Base-by-base conservation (phyloP, 2,888 invertebrate species). In the Esperia sulphurella region DNA sequence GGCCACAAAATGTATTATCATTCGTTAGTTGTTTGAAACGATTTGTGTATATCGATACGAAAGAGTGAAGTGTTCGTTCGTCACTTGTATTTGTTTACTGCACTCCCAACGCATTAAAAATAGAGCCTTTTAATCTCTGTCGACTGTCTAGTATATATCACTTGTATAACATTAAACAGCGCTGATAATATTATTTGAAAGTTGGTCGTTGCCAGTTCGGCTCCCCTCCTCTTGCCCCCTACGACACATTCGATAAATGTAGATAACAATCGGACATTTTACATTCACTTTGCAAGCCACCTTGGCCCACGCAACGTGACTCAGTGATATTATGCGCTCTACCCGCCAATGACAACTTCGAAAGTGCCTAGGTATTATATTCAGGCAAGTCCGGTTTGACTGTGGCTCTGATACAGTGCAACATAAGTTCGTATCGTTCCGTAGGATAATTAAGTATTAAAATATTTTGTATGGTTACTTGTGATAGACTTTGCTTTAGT, bases 231-330 rank as follows among this genome's bases (percentile, higher is more conserved):
- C 21, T 21, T 21, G 21, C 21, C 21, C 21, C 21, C 49, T 44
- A 47, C 50, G 52, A 57, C 55, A 52, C 59, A 66, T 65, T 71
- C 63, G 63, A 68, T 66, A 72, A 65, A 63, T 57, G 59, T 54
- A 66, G 74, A 75, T 78, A 74, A 76, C 71, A 75, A 74, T 78
- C 72, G 58, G 53, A 60, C 64, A 75, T 75, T 78, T 76, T 81
- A 83, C 88, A 85, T 87, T 88, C 87, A 84, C 85, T 84, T 78
- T 65, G 65, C 61, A 50, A 68, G 70, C 70, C 68, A 76, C 85
- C 86, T 88, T 87, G 86, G 83, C 83, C 85, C 79, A 82, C 74
- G 79, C 88, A 81, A 86, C 83, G 87, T 83, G 81, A 83, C 79
- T 83, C 77, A 82, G 82, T 84, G 78, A 79, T 83, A 83, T 83